phyloP scores from a whole-genome alignment of 2,797 vertebrate species.

The Pempheris klunzingeri region DNA sequence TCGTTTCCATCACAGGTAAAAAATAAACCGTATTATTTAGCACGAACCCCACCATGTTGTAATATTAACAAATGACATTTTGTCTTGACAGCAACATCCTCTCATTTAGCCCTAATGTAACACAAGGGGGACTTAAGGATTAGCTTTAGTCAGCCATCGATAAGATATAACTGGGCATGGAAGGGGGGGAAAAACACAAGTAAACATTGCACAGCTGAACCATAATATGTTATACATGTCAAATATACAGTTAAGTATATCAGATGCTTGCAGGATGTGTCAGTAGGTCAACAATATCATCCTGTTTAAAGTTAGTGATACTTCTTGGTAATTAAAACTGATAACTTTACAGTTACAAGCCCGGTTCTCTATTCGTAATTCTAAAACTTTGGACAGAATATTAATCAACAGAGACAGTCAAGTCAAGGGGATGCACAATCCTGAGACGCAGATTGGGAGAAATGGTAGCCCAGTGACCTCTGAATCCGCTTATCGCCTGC shows the following conservation, averaged over 20 bases:
- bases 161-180: not conserved
- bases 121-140: not conserved
- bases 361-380: not conserved
- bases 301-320: not conserved
- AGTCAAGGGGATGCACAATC: not conserved
- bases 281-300: not conserved
- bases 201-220: too few species aligned
- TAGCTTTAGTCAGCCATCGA: not conserved
- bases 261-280: not conserved
- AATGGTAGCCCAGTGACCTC: not conserved
- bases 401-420: not conserved
- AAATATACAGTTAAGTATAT: not conserved
- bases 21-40: not conserved
- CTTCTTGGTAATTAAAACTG: not conserved
- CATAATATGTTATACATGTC: not conserved
- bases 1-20: slow-evolving; percentile 97
- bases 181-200: not conserved
- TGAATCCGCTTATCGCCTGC: not conserved
- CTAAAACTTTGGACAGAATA: not conserved
- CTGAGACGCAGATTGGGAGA: not conserved
- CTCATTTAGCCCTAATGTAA: not conserved
- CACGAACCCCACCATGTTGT: not conserved
- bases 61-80: not conserved
- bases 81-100: not conserved
- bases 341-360: not conserved